Conservation (phyloP, 1,140 invertebrate species). For the Meloidogyne floridensis region DNA sequence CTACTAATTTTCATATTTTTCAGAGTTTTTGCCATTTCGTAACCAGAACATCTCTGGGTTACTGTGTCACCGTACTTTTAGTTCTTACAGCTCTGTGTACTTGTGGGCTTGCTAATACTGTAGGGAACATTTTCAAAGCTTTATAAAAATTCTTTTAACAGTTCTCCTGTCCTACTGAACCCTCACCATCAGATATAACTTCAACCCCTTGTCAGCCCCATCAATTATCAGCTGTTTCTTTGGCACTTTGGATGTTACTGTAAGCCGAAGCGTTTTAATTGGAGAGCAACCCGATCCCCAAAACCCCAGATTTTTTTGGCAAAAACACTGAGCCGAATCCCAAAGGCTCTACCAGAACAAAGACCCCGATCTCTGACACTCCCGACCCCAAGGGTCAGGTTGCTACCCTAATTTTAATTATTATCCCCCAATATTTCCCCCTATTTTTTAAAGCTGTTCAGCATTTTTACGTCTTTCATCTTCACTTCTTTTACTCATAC, state of each 20-base stretch:
- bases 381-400: no score
- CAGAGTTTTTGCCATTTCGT: constrained; percentile 64
- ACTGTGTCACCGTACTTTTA: constrained; percentile 62
- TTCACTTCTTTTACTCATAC: constrained; percentile 40
- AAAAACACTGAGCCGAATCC: no score
- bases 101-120: constrained; percentile 64
- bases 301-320: no score
- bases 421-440: not conserved
- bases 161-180: constrained; percentile 53
- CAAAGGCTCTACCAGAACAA: no score
- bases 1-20: not conserved
- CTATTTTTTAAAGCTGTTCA: constrained; percentile 54
- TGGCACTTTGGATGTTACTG: constrained; percentile 57
- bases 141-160: constrained; percentile 15
- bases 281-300: no score
- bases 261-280: not conserved
- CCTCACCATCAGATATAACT: not conserved
- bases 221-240: constrained; percentile 58
- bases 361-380: no score
- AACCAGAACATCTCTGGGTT: constrained; percentile 58
- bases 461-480: constrained; percentile 60
- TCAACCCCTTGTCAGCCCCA: constrained; percentile 49
- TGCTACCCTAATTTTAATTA: no score
- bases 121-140: constrained; percentile 22
- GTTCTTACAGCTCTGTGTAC: constrained; percentile 57